Evolutionary conservation across 2,797 vertebrate genomes (phyloP).

Genomic region (Macropodus opercularis): DNA sequence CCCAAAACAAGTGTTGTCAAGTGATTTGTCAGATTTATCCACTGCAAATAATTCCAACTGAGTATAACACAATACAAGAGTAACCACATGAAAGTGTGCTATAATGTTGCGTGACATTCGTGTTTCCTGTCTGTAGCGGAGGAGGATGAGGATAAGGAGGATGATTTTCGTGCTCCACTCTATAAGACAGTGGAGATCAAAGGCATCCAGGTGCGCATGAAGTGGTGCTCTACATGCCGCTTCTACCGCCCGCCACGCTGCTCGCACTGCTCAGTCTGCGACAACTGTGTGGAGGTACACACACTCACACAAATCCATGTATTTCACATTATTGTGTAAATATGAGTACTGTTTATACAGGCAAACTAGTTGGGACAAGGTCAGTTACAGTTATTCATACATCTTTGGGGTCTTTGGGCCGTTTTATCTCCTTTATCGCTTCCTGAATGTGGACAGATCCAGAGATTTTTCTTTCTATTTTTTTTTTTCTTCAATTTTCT

Average conservation of each 20-base stretch:
- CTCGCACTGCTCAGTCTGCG: conserved; percentile 97
- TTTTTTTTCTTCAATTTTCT: no score
- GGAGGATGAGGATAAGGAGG: conserved; percentile 98
- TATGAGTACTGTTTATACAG: not conserved
- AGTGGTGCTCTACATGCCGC: conserved; percentile 98
- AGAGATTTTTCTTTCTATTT: no score
- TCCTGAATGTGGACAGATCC: no score
- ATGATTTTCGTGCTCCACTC: conserved; percentile 95
- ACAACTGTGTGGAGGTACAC: conserved; percentile 97
- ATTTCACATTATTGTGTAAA: not conserved
- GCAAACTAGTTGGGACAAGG: no score
- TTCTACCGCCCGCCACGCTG: conserved; percentile 97
- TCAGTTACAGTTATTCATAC: no score
- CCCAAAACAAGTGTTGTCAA: not conserved
- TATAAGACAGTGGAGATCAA: conserved; percentile 98
- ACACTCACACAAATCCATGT: not conserved
- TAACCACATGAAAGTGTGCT: not conserved
- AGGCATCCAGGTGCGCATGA: conserved; percentile 98
- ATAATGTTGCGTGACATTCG: conserved; percentile 5
- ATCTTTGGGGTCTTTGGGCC: no score
- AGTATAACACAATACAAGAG: not conserved
- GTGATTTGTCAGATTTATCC: no score
- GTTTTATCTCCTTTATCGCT: no score
- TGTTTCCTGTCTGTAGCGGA: conserved; percentile 82
- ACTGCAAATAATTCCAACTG: not conserved